A percentile compares a stretch with the other conserved stretches of the same genome.
These are phyloP conservation scores for Poecilia picta DNA, from an alignment of 2,797 vertebrate species.

Conservation along the genomic window DNA sequence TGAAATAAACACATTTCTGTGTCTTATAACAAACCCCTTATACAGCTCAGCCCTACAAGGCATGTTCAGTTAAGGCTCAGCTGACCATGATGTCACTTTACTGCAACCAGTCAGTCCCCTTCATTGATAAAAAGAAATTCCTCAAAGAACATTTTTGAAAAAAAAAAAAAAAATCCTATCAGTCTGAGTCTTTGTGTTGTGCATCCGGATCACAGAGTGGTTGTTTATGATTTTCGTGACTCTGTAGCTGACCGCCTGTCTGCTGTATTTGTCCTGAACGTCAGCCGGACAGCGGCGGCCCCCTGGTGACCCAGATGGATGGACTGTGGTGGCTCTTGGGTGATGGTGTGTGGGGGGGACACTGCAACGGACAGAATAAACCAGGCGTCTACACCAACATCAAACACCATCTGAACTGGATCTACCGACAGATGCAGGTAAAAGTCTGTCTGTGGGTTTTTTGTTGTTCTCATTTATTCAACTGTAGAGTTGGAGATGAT, in stretches of 20 bases:
- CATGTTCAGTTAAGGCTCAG: conserved; percentile 16
- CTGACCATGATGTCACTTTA: conserved; percentile 35
- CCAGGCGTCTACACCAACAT: conserved; percentile 87
- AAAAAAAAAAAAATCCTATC: neutral
- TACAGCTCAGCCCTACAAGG: conserved; percentile 15
- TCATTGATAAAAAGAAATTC: conserved; percentile 5
- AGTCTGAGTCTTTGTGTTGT: neutral
- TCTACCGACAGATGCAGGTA: conserved; percentile 89
- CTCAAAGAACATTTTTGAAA: neutral
- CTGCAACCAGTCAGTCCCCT: conserved; percentile 2
- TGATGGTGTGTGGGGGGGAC: conserved; percentile 84
- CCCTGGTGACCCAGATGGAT: conserved; percentile 80
- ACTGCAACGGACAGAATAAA: conserved; percentile 71
- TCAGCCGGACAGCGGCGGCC: conserved; percentile 86
- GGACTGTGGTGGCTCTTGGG: conserved; percentile 87
- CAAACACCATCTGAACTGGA: conserved; percentile 85
- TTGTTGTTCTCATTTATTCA: neutral
- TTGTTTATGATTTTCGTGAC: neutral
- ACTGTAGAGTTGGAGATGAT: neutral
- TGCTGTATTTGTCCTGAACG: conserved; percentile 3
- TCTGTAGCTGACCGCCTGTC: neutral
- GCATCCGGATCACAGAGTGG: neutral
- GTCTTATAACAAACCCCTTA: conserved; percentile 29
- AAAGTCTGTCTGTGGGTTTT: neutral
- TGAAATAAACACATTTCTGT: conserved; percentile 32